phyloP scores from a whole-genome alignment of 2,797 vertebrate species.

The Eulemur mongoz region DNA sequence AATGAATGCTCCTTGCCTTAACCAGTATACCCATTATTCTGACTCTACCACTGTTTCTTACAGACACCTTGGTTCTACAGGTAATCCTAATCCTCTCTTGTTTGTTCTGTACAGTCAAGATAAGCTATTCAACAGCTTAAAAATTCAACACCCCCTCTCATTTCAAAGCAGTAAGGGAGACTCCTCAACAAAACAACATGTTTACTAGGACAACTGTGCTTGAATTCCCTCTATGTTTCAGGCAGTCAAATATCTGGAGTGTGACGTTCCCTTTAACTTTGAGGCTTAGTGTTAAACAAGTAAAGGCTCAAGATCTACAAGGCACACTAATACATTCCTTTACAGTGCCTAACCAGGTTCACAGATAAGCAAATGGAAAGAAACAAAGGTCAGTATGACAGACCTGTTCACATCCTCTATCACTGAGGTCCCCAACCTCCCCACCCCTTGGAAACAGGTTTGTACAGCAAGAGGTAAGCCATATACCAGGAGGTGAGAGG shows the following conservation, averaged over 20 bases:
- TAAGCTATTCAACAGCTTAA: constrained; percentile 14
- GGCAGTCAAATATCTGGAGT: neutral
- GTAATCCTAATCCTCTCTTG: constrained; percentile 23
- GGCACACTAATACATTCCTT: neutral
- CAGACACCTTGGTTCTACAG: neutral
- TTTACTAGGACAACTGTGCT: neutral
- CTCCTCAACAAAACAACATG: constrained; percentile 36
- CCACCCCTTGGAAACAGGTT: too few relatives aligned
- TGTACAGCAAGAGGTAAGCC: too few relatives aligned
- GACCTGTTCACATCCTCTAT: neutral
- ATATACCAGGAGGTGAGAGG: too few relatives aligned
- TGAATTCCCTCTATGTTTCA: constrained; percentile 8
- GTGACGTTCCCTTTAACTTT: neutral
- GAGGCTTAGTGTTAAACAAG: constrained; percentile 3
- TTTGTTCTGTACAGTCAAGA: constrained; percentile 13
- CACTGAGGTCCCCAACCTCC: too few relatives aligned
- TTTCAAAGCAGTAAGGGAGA: neutral
- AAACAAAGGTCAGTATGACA: neutral
- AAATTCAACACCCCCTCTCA: neutral
- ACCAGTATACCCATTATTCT: neutral
- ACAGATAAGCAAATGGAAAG: neutral
- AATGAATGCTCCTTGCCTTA: constrained; percentile 27
- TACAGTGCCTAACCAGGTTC: neutral
- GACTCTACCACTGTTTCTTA: neutral
- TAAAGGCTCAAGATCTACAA: neutral